Evolutionary conservation across 92 coral and sea anemone species (phyloP).

Genomic region (Phenganax subtilis): DNA sequence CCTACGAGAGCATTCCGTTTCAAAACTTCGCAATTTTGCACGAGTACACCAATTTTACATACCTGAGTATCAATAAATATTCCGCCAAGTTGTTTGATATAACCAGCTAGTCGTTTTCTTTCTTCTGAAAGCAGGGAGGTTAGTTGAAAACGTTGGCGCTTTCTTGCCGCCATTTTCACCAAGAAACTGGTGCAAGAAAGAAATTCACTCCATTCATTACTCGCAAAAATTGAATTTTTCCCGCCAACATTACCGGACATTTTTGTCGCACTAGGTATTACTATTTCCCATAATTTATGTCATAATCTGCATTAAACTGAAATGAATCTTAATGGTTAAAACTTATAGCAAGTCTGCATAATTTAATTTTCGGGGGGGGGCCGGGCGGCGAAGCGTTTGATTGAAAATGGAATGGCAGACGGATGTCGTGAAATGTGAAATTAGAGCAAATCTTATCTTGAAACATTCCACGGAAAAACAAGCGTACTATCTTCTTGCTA

Average conservation of each 20-base stretch:
- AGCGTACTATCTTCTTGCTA: constrained; percentile 37
- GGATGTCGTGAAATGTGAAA: constrained; percentile 25
- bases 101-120: constrained; percentile 52
- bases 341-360: too few species aligned
- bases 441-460: constrained; percentile 18
- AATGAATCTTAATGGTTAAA: too few species aligned
- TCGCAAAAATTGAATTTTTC: constrained; percentile 40
- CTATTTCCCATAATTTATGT: neutral
- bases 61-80: constrained; percentile 77
- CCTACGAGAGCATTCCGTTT: neutral
- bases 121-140: constrained; percentile 72
- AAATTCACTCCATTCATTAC: constrained; percentile 20
- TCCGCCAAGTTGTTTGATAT: constrained; percentile 76
- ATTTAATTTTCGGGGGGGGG: neutral
- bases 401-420: constrained; percentile 19
- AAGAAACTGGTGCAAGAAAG: neutral
- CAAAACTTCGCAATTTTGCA: neutral
- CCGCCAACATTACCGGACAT: constrained; percentile 20
- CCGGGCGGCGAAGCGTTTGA: neutral
- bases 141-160: constrained; percentile 69
- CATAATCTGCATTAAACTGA: too few species aligned
- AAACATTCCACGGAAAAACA: constrained; percentile 10
- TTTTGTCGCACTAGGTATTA: neutral
- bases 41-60: constrained; percentile 13
- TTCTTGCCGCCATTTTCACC: constrained; percentile 60